Evolutionary conservation across 2,888 invertebrate genomes (phyloP).

Genomic region (Polydrusus cervinus): DNA sequence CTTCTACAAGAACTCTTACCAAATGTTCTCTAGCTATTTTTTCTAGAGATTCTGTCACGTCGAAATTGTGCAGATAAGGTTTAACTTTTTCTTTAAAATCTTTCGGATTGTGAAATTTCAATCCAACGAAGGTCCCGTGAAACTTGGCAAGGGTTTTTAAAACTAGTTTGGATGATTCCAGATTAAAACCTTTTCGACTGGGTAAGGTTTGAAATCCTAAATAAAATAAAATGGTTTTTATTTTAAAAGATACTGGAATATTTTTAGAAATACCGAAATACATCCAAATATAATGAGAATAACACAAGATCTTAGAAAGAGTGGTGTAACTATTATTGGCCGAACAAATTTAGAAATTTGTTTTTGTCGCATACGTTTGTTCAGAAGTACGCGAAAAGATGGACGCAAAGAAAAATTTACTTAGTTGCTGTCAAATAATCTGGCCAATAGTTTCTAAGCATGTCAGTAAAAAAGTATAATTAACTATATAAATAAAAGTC

Average conservation of each 20-base stretch:
- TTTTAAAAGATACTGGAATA: neutral
- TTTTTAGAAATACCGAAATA: no score
- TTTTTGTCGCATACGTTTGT: no score
- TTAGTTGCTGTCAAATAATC: no score
- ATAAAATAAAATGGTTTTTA: neutral
- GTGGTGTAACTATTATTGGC: no score
- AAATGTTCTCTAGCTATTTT: constrained; percentile 29
- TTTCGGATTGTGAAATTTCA: constrained; percentile 26
- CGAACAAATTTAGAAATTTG: no score
- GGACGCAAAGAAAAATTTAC: no score
- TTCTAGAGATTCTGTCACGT: neutral
- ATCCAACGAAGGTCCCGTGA: constrained; percentile 31
- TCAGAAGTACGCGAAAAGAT: no score
- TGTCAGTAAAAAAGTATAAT: no score
- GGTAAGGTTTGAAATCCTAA: constrained; percentile 28
- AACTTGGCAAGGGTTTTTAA: constrained; percentile 33
- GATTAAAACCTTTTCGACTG: constrained; percentile 32
- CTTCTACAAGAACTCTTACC: constrained; percentile 26
- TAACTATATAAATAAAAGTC: no score
- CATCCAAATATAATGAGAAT: no score
- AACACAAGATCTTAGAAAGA: no score
- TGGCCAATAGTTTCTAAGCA: no score
- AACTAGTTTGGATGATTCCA: constrained; percentile 28
- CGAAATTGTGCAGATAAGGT: constrained; percentile 18
- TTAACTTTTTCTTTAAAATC: constrained; percentile 33